These are phyloP conservation scores for Acipenser transmontanus DNA, from an alignment of 2,797 vertebrate genomes.

Conservation along the genomic window DNA sequence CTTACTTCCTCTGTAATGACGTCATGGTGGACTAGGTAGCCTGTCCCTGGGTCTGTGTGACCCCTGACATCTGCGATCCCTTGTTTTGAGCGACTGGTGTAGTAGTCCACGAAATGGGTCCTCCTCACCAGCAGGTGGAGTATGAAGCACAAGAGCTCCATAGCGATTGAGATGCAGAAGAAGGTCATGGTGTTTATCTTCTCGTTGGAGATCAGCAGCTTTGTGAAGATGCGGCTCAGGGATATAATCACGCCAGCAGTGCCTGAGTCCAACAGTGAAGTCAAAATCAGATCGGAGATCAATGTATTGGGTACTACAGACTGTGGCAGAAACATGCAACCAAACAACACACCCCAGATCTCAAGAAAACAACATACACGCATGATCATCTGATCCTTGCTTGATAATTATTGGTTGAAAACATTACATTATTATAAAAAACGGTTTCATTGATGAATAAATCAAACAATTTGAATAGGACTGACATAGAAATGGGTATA, in stretches of 20 bases:
- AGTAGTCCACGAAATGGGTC: constrained; percentile 78
- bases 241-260: constrained; percentile 94
- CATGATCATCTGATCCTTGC: no score
- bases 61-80: constrained; percentile 34
- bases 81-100: constrained; percentile 60
- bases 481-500: no score
- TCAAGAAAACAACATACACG: no score
- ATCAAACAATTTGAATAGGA: no score
- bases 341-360: no score
- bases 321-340: no score
- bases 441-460: no score
- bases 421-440: no score
- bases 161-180: constrained; percentile 85
- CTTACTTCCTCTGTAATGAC: constrained; percentile 77
- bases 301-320: no score
- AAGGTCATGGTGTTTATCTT: constrained; percentile 91
- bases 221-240: constrained; percentile 93
- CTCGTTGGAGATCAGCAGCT: constrained; percentile 81
- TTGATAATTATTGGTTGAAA: no score
- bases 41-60: constrained; percentile 38
- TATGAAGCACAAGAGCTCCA: constrained; percentile 89
- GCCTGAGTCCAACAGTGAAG: constrained; percentile 49
- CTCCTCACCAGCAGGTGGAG: constrained; percentile 84
- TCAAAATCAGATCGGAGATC: no score
- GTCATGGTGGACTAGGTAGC: constrained; percentile 84